These are phyloP conservation scores for Hydrotaea cyrtoneurina DNA, from an alignment of 2,888 invertebrate genomes.

Conservation along the genomic window DNA sequence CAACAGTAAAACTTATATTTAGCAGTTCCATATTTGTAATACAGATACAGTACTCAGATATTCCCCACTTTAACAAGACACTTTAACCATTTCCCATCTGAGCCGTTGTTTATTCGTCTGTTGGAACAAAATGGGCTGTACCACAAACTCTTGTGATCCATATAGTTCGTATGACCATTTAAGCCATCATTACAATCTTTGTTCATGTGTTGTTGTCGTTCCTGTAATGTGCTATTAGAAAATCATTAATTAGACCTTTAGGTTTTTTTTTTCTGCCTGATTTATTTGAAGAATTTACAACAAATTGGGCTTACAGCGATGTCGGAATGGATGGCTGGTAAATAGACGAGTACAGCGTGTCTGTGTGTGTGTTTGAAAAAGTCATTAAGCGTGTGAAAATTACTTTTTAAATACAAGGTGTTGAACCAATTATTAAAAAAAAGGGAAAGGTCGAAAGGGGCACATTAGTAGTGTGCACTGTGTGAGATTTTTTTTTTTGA, in stretches of 20 bases:
- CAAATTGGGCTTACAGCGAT: no score
- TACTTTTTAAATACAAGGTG: conserved; percentile 20
- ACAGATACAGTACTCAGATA: no score
- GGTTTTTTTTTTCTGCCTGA: background rate
- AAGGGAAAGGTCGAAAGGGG: conserved; percentile 15
- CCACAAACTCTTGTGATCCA: background rate
- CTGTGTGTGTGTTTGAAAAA: no score
- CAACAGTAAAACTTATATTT: no score
- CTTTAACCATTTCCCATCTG: background rate
- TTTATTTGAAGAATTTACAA: background rate
- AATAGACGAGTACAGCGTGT: conserved; percentile 6
- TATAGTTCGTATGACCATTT: background rate
- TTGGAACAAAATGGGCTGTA: background rate
- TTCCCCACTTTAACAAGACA: no score
- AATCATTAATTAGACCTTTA: conserved; percentile 26
- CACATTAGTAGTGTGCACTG: no score
- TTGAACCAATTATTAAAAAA: conserved; percentile 28
- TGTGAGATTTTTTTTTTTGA: no score
- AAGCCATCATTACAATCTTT: conserved; percentile 4
- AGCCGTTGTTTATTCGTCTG: no score
- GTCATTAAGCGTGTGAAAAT: conserved; percentile 33
- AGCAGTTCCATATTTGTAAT: no score
- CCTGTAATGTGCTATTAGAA: background rate
- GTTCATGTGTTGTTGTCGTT: no score
- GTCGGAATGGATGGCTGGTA: no score